Evolutionary conservation across 1,140 invertebrate species (phyloP).

Genomic region (Calycopis cecrops): DNA sequence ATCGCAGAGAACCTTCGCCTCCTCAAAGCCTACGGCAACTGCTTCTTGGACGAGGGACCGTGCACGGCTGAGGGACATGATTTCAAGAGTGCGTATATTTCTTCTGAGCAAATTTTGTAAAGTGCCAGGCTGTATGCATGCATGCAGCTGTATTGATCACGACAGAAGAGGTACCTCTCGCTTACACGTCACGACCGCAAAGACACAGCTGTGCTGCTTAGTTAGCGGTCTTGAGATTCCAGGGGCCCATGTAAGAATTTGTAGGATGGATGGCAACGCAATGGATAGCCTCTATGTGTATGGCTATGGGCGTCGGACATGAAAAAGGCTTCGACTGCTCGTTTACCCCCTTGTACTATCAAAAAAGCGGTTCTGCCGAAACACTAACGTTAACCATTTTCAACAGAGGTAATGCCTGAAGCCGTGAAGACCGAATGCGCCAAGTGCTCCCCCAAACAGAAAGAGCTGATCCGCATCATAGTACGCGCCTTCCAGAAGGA

Average conservation of each 20-base stretch:
- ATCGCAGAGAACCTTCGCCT: conserved; percentile 80
- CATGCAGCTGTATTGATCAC: too few species aligned
- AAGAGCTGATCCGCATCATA: conserved; percentile 77
- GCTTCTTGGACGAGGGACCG: conserved; percentile 80
- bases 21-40: conserved; percentile 81
- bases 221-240: too few species aligned
- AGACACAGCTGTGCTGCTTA: too few species aligned
- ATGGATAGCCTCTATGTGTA: too few species aligned
- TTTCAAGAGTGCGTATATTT: conserved; percentile 79
- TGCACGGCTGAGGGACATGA: conserved; percentile 83
- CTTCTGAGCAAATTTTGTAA: not conserved
- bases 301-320: too few species aligned
- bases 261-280: too few species aligned
- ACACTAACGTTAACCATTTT: conserved; percentile 27
- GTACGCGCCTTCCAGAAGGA: conserved; percentile 60
- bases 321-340: too few species aligned
- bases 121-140: not conserved
- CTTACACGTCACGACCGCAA: too few species aligned
- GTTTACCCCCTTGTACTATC: too few species aligned
- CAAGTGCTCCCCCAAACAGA: conserved; percentile 76
- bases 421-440: conserved; percentile 74
- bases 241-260: too few species aligned
- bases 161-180: too few species aligned
- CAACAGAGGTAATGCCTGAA: conserved; percentile 76
- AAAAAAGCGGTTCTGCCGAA: too few species aligned